Base-by-base conservation (phyloP, 2,797 vertebrate genomes). In the Aeoliscus strigatus region DNA sequence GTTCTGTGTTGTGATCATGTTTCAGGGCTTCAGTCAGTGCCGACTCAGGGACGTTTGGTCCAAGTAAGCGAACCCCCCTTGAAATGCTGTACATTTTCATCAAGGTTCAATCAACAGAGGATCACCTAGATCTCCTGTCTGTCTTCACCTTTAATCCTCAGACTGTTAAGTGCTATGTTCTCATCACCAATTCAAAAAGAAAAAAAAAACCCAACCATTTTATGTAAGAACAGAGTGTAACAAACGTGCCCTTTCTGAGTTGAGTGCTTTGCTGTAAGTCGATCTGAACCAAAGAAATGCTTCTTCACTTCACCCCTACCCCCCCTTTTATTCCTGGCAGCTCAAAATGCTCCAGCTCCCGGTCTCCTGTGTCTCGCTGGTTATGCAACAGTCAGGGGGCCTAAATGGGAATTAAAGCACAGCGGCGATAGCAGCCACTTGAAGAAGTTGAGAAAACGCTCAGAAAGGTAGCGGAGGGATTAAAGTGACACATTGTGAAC, bases 351-450 rank as follows among this genome's bases (percentile, higher is more conserved):
- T 54, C 39, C 6, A 30, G 33, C 70, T 70, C 67, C 39, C 46
- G 39, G 74, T 68, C 70, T 82, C 70, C 73, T 59, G 62, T 78
- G 62, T 83, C 70, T 63, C 23, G 47, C 61, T 74, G 74, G 55
- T 86, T 85, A 85, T 79, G 70, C 74, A 87, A 88, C 62, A 70
- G 64, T 28, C 45, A 45, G 68, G 54, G 80, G 66, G 70, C 18
- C 73, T 64, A 42, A 73, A 70, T 66, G 76, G 72, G 74, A 72
- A 66, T 62, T 63, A 57, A 66, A 66, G 56, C 57, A 24, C 61
- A 67, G 59, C 44, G 60, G 68, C 45, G 51, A 67, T 57, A 14
- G 47, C 32, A 59, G 31, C 21, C 17, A 25, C 58, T 71, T 57
- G 40, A 51, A 64, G 71, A 83, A 55, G 35, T 50, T 50, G 39